phyloP scores from a whole-genome alignment of 2,797 vertebrate species.

The Orientallactaga sibirica region DNA sequence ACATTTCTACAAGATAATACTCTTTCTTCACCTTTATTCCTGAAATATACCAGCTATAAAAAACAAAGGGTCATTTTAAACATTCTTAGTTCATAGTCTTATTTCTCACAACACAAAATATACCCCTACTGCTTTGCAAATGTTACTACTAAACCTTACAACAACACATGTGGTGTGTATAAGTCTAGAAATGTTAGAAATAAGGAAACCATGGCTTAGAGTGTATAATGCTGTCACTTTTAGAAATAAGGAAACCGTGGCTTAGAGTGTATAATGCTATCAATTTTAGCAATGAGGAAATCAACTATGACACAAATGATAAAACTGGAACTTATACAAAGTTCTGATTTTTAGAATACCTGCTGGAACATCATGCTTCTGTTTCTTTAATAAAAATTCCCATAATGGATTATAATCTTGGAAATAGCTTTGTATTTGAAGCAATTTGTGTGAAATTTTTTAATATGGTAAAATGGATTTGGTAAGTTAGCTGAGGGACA shows the following conservation, averaged over 20 bases:
- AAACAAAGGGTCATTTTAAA: neutral
- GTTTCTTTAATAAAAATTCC: slow-evolving; percentile 12
- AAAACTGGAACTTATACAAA: neutral
- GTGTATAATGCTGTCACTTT: neutral
- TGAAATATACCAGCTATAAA: neutral
- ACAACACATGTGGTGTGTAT: neutral
- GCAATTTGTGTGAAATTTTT: neutral
- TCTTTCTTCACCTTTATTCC: neutral
- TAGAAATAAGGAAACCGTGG: too few relatives aligned
- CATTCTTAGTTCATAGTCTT: neutral
- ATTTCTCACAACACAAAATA: slow-evolving; percentile 3
- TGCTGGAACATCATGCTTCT: neutral
- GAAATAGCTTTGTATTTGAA: neutral
- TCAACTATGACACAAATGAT: neutral
- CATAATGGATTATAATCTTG: neutral
- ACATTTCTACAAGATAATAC: neutral
- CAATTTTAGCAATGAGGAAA: slow-evolving; percentile 10
- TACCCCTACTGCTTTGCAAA: neutral
- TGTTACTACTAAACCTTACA: neutral
- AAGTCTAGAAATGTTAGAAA: neutral
- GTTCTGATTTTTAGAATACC: neutral
- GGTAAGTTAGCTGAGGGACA: neutral
- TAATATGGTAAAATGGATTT: neutral
- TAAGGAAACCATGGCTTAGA: too few relatives aligned
- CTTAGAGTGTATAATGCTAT: neutral